Conservation (phyloP, 2,113 vertebrate genomes). For the Penelope pileata region DNA sequence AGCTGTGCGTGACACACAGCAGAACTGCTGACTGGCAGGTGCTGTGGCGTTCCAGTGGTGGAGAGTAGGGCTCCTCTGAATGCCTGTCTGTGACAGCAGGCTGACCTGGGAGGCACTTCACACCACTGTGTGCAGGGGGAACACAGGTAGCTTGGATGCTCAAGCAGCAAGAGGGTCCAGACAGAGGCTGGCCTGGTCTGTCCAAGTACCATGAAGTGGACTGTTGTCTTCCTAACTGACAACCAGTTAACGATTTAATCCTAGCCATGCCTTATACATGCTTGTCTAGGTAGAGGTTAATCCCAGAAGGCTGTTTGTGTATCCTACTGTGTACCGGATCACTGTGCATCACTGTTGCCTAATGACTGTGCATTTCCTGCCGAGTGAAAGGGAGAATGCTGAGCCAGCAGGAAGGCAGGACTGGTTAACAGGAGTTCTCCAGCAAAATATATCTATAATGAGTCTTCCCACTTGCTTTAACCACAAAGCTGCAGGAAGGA, state of each 20-base stretch:
- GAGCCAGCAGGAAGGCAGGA: not conserved
- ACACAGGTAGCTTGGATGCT: not conserved
- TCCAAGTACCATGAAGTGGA: not conserved
- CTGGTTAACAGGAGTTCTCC: conserved; percentile 12
- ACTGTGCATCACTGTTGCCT: not conserved
- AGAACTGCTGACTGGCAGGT: not conserved
- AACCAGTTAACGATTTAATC: not conserved
- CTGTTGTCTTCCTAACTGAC: not conserved
- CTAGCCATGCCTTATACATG: not conserved
- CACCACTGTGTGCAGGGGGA: not conserved
- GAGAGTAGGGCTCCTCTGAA: not conserved
- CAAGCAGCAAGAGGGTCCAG: accelerated
- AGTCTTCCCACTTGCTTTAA: not conserved
- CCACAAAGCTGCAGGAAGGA: not conserved
- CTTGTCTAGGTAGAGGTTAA: not conserved
- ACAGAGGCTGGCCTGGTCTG: not conserved
- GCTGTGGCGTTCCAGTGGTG: not conserved
- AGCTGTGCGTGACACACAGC: accelerated
- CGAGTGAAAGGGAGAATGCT: not conserved
- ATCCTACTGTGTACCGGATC: not conserved
- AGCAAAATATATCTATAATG: not conserved
- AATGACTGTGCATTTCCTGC: not conserved
- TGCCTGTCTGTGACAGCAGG: not conserved
- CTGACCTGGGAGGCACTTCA: not conserved
- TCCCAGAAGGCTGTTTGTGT: not conserved